phyloP scores from a whole-genome alignment of 1,140 invertebrate species.

The Drosophila grimshawi region DNA sequence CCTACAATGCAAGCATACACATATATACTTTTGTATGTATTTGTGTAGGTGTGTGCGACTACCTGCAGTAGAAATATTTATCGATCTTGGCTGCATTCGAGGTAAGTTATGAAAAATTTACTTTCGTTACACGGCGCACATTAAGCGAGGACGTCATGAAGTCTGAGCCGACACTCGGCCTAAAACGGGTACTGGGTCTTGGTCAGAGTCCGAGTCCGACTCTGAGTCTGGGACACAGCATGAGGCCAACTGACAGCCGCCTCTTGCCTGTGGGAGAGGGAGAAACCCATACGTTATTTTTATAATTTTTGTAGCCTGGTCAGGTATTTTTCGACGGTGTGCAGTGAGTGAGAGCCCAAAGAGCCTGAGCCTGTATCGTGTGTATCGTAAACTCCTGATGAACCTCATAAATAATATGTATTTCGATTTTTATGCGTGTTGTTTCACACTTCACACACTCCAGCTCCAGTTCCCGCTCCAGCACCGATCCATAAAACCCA shows the following conservation, averaged over 20 bases:
- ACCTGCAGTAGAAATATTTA: conserved; percentile 78
- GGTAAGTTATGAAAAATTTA: conserved; percentile 78
- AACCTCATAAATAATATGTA: conserved; percentile 81
- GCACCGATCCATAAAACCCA: conserved; percentile 65
- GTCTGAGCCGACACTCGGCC: conserved; percentile 62
- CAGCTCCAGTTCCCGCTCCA: neutral
- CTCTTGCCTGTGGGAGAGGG: conserved; percentile 1
- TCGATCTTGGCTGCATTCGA: conserved; percentile 62
- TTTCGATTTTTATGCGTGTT: conserved; percentile 78
- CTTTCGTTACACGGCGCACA: conserved; percentile 71
- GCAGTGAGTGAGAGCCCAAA: conserved; percentile 39
- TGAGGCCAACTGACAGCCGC: conserved; percentile 42
- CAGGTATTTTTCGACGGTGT: conserved; percentile 53
- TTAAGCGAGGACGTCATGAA: conserved; percentile 77
- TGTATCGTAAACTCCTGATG: conserved; percentile 80
- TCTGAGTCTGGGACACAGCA: conserved; percentile 50
- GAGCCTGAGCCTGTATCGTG: conserved; percentile 37
- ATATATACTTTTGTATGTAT: neutral
- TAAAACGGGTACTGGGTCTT: neutral
- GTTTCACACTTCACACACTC: conserved; percentile 67
- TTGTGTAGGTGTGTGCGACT: conserved; percentile 21
- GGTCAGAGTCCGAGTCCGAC: neutral
- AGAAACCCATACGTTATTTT: conserved; percentile 68
- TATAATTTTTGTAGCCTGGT: conserved; percentile 72
- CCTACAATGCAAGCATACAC: conserved; percentile 32